phyloP scores from a whole-genome alignment of 2,888 invertebrate genomes.

The Ptychoptera contaminata region DNA sequence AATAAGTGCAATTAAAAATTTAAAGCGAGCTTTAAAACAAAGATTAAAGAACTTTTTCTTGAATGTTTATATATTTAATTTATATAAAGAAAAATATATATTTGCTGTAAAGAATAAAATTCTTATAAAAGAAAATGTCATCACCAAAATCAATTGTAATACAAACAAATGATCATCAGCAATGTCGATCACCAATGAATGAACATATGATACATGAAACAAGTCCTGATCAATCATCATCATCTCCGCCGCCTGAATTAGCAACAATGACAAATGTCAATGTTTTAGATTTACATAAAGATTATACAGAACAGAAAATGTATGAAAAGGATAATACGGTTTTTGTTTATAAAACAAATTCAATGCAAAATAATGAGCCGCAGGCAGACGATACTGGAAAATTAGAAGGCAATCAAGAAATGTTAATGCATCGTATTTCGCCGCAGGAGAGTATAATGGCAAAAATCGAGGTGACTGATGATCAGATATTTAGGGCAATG shows the following conservation, averaged over 20 bases:
- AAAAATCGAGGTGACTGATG: conserved; percentile 7
- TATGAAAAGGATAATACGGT: conserved; percentile 29
- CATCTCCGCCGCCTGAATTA: conserved; percentile 56
- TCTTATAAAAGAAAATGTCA: conserved; percentile 10
- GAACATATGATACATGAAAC: too few species aligned
- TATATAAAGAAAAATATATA: too few species aligned
- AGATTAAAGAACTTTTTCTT: too few species aligned
- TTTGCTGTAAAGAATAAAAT: too few species aligned
- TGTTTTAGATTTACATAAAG: conserved; percentile 48
- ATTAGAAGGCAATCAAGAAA: neutral
- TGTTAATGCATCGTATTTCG: neutral
- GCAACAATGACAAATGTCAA: conserved; percentile 81
- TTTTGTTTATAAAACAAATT: conserved; percentile 22
- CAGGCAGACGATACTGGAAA: neutral
- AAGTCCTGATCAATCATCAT: conserved; percentile 29
- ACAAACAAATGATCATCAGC: neutral
- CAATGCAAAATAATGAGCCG: too few species aligned
- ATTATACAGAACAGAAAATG: conserved; percentile 20
- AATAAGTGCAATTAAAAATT: too few species aligned
- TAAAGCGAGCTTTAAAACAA: too few species aligned
- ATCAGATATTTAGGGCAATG: conserved; percentile 4
- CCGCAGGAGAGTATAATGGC: neutral
- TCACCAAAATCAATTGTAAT: conserved; percentile 14
- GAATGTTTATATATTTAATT: too few species aligned
- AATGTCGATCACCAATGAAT: too few species aligned